Evolutionary conservation across 2,113 vertebrate species (phyloP).

Genomic region (Xyrauchen texanus): DNA sequence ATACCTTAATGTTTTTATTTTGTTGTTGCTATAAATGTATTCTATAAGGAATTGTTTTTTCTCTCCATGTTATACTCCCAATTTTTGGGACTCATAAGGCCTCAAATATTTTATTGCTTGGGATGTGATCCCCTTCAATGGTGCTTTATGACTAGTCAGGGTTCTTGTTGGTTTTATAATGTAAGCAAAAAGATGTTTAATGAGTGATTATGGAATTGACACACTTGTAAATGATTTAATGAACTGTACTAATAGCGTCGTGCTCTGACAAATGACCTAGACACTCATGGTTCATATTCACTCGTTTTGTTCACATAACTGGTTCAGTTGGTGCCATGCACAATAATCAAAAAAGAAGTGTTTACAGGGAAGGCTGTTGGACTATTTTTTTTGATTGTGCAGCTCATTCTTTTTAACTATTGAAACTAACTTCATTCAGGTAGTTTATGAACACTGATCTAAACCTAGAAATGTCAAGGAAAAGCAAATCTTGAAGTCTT

Average conservation of each 20-base stretch:
- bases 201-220: conserved; percentile 55
- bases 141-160: conserved; percentile 95
- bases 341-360: conserved; percentile 73
- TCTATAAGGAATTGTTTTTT: conserved; percentile 47
- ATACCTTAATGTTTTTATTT: conserved; percentile 54
- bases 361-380: conserved; percentile 79
- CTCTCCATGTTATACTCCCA: conserved; percentile 62
- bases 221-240: conserved; percentile 63
- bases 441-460: conserved; percentile 84
- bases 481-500: conserved; percentile 76
- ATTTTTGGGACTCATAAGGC: conserved; percentile 85
- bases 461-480: conserved; percentile 58
- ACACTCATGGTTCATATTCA: conserved; percentile 77
- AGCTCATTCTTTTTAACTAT: conserved; percentile 72
- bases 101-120: conserved; percentile 79
- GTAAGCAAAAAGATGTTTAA: conserved; percentile 59
- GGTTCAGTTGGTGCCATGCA: conserved; percentile 63
- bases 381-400: conserved; percentile 80
- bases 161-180: conserved; percentile 79
- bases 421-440: conserved; percentile 78
- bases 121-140: conserved; percentile 83
- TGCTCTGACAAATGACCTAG: conserved; percentile 75
- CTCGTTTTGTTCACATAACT: conserved; percentile 74
- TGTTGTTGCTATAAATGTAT: conserved; percentile 48
- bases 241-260: conserved; percentile 81